Evolutionary conservation across 2,113 vertebrate genomes (phyloP), one percentile per base, ranked within the genome.

Genomic region (Dicaeum eximium): DNA sequence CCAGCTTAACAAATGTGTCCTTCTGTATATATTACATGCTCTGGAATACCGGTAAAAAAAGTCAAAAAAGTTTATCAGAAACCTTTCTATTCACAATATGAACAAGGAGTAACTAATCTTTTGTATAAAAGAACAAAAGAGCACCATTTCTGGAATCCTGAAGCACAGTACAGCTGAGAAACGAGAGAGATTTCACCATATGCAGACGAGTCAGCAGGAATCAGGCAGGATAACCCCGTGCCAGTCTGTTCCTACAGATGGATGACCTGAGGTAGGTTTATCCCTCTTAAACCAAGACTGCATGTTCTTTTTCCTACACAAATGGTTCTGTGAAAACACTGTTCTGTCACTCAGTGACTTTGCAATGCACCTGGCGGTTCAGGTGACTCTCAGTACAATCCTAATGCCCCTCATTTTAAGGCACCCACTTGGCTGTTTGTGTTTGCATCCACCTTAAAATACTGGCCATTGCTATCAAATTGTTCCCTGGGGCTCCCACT

Each of bases 11-110:
- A 98, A 98, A 98, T 98, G 95, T 95, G 95, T 97, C 95, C 97
- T 97, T 97, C 95, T 97, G 98, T 98, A 99, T 99, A 99, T 99
- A 99, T 99, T 99, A 99, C 98, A 99, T 98, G 99, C 98, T 98
- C 98, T 98, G 98, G 98, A 97, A 98, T 98, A 98, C 95, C 98
- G 97, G 97, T 98, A 98, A 98, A 98, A 98, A 98, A 98, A 45
- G 96, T 97, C 97, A 92, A 98, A 98, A 97, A 96, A 97, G 97
- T 97, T 95, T 60, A 93, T 97, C 97, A 97, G 98, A 98, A 98
- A 98, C 95, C 96, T 97, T 97, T 97, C 97, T 99, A 98, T 99
- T 98, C 98, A 99, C 98, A 99, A 98, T 98, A 98, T 97, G 97
- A 97, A 99, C 98, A 99, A 98, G 97, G 97, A 98, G 95, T 98